Conservation (phyloP, 2,113 vertebrate species). For the Carollia perspicillata region DNA sequence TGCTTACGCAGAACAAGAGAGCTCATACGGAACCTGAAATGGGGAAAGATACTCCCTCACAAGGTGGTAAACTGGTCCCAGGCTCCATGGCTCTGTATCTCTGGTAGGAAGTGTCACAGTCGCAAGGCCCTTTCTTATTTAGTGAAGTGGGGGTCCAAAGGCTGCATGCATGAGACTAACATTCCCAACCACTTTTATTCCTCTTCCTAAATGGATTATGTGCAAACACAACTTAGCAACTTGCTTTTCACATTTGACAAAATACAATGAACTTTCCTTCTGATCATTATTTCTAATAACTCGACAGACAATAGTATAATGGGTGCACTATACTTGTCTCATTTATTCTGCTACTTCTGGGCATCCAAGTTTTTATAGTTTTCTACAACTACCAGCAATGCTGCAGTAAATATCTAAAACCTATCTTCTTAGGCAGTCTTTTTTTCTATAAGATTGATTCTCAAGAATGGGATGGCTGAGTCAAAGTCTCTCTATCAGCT, state of each 20-base stretch:
- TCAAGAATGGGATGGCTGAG: neutral
- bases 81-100: neutral
- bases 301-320: neutral
- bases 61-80: neutral
- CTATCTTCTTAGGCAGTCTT: neutral
- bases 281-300: slow-evolving; percentile 1
- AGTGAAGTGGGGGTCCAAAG: neutral
- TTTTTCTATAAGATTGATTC: neutral
- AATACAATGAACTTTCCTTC: neutral
- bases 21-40: neutral
- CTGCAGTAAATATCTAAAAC: neutral
- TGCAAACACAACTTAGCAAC: neutral
- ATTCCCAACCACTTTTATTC: neutral
- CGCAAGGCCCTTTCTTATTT: neutral
- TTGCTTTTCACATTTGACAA: neutral
- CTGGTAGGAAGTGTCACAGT: neutral
- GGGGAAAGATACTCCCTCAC: neutral
- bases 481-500: neutral
- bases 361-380: neutral
- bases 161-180: neutral
- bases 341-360: neutral
- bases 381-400: neutral
- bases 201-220: neutral
- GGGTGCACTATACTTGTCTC: neutral
- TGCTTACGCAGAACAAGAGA: neutral